Evolutionary conservation across 1,140 invertebrate genomes (phyloP).

Genomic region (Polypedilum pembai): DNA sequence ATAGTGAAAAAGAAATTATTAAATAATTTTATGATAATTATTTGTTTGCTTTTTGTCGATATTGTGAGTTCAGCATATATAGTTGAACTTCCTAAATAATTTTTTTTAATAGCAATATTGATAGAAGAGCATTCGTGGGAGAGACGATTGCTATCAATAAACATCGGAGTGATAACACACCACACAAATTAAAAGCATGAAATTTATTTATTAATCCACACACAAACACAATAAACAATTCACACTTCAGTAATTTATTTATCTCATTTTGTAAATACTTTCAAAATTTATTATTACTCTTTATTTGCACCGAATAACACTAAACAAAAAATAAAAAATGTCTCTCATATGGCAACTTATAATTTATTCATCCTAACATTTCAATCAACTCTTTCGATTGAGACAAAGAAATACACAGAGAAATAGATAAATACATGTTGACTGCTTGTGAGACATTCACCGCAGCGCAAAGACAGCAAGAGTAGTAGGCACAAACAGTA

Average conservation of each 20-base stretch:
- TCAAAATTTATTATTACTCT: neutral
- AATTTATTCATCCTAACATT: slow-evolving; percentile 15
- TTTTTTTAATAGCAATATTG: neutral
- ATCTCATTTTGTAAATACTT: slow-evolving; percentile 2
- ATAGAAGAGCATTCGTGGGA: too few relatives aligned
- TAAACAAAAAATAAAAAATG: neutral
- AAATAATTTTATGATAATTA: neutral
- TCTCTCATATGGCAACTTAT: neutral
- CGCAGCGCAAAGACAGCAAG: neutral
- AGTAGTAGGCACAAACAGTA: slow-evolving; percentile 6
- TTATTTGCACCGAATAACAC: neutral
- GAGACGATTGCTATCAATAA: too few relatives aligned
- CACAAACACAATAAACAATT: neutral
- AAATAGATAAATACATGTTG: neutral
- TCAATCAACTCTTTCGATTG: neutral
- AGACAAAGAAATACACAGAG: neutral
- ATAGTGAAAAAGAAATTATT: too few relatives aligned
- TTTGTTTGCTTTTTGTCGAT: neutral
- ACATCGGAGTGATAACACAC: too few relatives aligned
- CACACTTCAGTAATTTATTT: neutral
- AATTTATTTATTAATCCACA: slow-evolving; percentile 13
- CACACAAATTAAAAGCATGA: too few relatives aligned
- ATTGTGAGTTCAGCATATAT: neutral
- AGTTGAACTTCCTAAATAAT: neutral
- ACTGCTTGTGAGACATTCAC: slow-evolving; percentile 10